Evolutionary conservation across 1,140 invertebrate genomes (phyloP).

Genomic region (Hycleus cichorii): DNA sequence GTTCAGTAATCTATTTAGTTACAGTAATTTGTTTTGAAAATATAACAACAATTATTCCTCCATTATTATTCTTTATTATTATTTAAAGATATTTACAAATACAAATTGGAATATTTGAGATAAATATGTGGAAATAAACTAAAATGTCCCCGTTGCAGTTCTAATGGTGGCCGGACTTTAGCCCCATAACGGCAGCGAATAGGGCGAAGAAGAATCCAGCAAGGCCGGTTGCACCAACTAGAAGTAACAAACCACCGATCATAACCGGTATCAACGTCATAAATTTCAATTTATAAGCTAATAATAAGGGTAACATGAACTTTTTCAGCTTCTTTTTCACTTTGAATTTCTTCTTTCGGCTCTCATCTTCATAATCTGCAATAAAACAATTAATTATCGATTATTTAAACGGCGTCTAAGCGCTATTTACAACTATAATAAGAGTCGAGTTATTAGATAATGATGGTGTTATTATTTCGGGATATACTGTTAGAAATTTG

Average conservation of each 20-base stretch:
- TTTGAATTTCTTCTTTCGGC: slow-evolving; percentile 33
- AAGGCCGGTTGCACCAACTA: slow-evolving; percentile 66
- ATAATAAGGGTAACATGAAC: slow-evolving; percentile 62
- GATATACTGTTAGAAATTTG: not conserved
- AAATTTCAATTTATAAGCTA: slow-evolving; percentile 78
- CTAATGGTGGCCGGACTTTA: slow-evolving; percentile 30
- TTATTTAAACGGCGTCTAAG: too few relatives aligned
- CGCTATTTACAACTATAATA: too few relatives aligned
- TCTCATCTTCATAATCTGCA: slow-evolving; percentile 24
- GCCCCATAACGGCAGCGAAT: slow-evolving; percentile 56
- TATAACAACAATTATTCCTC: too few relatives aligned
- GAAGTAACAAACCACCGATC: slow-evolving; percentile 61
- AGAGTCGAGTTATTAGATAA: too few relatives aligned
- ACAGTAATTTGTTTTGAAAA: too few relatives aligned
- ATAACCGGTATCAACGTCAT: slow-evolving; percentile 67
- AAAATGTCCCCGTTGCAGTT: not conserved
- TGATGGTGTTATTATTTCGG: not conserved
- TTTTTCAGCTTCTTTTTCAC: slow-evolving; percentile 57
- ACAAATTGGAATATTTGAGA: too few relatives aligned
- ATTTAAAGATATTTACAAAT: too few relatives aligned
- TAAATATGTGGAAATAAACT: not conserved
- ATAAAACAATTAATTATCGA: not conserved
- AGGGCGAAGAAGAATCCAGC: slow-evolving; percentile 80
- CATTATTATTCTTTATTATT: too few relatives aligned
- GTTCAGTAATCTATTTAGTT: too few relatives aligned